These are phyloP conservation scores for Xiphydria camelus DNA, from an alignment of 2,888 invertebrate species.

Conservation along the genomic window DNA sequence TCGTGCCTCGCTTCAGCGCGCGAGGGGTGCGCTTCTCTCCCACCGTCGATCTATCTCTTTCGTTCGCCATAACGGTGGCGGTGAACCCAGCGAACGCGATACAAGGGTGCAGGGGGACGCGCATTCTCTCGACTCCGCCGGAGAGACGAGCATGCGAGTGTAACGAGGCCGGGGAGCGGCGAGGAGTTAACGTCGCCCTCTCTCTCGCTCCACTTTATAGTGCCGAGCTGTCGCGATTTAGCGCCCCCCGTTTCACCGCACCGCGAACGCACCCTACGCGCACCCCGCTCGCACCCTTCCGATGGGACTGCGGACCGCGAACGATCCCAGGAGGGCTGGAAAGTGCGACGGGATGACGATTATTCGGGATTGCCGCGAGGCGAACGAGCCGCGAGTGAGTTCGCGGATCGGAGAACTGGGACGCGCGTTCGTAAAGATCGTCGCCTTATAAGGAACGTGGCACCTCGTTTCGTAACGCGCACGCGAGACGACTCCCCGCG, in stretches of 20 bases:
- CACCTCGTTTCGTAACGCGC: constrained; percentile 2
- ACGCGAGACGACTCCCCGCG: constrained; percentile 4
- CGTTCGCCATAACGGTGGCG: too few species aligned
- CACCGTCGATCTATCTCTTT: too few species aligned
- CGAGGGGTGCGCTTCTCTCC: too few species aligned
- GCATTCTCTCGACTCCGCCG: constrained; percentile 1
- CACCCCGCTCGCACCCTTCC: too few species aligned
- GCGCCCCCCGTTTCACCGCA: constrained; percentile 13
- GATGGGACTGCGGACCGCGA: too few species aligned
- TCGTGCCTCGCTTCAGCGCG: constrained; percentile 4
- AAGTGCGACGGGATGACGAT: too few species aligned
- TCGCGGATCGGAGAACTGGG: too few species aligned
- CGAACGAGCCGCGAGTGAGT: too few species aligned
- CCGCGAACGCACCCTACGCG: constrained; percentile 14
- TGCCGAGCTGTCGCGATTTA: constrained; percentile 34
- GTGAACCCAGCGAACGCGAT: too few species aligned
- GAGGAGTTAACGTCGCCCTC: not conserved
- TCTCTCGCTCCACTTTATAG: constrained; percentile 16
- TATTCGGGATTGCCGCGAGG: too few species aligned
- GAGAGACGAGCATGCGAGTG: not conserved
- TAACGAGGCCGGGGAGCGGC: not conserved
- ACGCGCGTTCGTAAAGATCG: not conserved
- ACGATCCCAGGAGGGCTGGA: too few species aligned
- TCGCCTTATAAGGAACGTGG: constrained; percentile 9
- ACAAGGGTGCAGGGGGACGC: not conserved